Evolutionary conservation across 1,140 invertebrate genomes (phyloP).

Genomic region (Drosophila simulans): DNA sequence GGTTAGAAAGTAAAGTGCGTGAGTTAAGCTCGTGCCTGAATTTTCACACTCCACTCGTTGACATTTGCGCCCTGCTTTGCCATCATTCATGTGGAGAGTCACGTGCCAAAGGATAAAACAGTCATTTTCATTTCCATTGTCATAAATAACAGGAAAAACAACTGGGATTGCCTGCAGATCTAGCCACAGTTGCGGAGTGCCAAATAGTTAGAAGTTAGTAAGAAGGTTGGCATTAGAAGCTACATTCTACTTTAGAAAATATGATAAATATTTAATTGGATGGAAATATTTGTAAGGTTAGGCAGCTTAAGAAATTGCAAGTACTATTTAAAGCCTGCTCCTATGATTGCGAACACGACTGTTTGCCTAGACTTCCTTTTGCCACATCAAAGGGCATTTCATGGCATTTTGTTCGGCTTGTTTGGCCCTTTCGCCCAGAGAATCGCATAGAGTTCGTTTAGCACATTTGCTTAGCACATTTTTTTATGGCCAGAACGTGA

Average conservation of each 20-base stretch:
- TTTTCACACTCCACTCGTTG: constrained; percentile 17
- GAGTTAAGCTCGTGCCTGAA: constrained; percentile 8
- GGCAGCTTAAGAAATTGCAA: no score
- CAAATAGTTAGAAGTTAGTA: neutral
- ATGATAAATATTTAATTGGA: no score
- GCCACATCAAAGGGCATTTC: constrained; percentile 43
- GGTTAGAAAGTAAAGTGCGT: constrained; percentile 63
- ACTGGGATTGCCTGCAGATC: constrained; percentile 27
- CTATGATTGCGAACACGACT: constrained; percentile 7
- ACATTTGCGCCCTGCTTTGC: constrained; percentile 31
- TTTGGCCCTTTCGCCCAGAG: constrained; percentile 33
- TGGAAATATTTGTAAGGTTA: no score
- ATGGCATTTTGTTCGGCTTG: constrained; percentile 32
- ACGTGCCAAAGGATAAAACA: constrained; percentile 66
- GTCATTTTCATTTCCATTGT: constrained; percentile 53
- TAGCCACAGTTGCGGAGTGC: constrained; percentile 1
- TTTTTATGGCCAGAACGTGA: constrained; percentile 78
- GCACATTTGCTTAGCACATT: constrained; percentile 66
- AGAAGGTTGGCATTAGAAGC: neutral
- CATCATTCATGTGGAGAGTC: constrained; percentile 42
- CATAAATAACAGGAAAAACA: constrained; percentile 58
- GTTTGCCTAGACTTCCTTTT: constrained; percentile 6
- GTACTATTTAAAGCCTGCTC: neutral
- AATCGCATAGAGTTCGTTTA: constrained; percentile 25
- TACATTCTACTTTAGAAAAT: no score